These are phyloP conservation scores for Dicranocentrus wangi DNA, from an alignment of 2,888 invertebrate species.

Conservation along the genomic window DNA sequence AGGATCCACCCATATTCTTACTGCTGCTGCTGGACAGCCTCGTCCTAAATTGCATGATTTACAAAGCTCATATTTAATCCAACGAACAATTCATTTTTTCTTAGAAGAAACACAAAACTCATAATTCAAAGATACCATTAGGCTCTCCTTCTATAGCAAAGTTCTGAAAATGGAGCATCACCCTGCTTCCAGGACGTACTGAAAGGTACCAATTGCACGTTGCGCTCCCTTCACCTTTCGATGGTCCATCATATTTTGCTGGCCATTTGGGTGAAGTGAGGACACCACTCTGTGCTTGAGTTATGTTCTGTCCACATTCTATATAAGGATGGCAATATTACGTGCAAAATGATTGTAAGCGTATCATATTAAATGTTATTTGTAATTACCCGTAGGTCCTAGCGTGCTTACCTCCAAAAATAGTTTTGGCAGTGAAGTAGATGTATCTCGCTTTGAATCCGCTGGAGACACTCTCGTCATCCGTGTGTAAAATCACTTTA, in stretches of 20 bases:
- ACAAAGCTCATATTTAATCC: not conserved
- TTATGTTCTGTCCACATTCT: constrained; percentile 95
- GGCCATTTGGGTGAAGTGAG: constrained; percentile 92
- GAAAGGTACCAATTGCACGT: constrained; percentile 98
- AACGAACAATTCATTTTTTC: not conserved
- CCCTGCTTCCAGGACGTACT: constrained; percentile 87
- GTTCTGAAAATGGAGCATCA: constrained; percentile 91
- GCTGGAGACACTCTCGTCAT: constrained; percentile 89
- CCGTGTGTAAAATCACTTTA: constrained; percentile 90
- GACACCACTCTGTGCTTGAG: constrained; percentile 83
- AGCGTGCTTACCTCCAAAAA: constrained; percentile 81
- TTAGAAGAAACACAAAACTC: too few relatives aligned
- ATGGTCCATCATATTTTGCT: constrained; percentile 88
- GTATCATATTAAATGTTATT: too few relatives aligned
- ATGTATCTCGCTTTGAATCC: constrained; percentile 97
- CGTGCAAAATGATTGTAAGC: not conserved
- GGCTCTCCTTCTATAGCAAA: constrained; percentile 97
- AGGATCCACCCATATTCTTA: constrained; percentile 90
- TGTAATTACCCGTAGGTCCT: too few relatives aligned
- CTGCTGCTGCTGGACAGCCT: constrained; percentile 92
- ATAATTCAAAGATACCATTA: too few relatives aligned
- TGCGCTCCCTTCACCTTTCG: constrained; percentile 85
- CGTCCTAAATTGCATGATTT: constrained; percentile 78
- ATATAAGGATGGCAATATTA: too few relatives aligned
- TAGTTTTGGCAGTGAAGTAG: constrained; percentile 90